Percentiles rank a stretch among this genome's conserved stretches.
phyloP scores from a whole-genome alignment of 2,888 invertebrate species.

The Synanthedon myopaeformis region DNA sequence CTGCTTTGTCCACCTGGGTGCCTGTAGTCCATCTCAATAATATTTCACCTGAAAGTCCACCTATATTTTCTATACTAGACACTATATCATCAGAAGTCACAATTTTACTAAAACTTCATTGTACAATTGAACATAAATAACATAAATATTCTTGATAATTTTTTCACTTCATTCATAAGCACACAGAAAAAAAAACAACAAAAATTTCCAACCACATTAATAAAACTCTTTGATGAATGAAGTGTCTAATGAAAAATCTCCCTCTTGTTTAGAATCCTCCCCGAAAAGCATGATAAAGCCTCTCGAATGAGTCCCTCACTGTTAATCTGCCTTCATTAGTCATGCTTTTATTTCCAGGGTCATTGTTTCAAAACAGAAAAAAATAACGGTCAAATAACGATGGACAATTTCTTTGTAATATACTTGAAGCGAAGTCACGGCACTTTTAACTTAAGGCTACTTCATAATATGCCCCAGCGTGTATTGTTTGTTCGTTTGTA shows the following conservation, averaged over 20 bases:
- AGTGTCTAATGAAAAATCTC: constrained; percentile 22
- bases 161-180: neutral
- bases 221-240: constrained; percentile 24
- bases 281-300: constrained; percentile 33
- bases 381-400: constrained; percentile 2
- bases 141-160: too few relatives aligned
- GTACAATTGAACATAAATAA: too few relatives aligned
- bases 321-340: constrained; percentile 40
- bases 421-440: neutral
- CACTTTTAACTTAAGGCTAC: too few relatives aligned
- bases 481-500: too few relatives aligned
- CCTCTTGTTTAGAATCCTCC: constrained; percentile 23
- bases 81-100: too few relatives aligned
- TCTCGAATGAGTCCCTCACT: constrained; percentile 22
- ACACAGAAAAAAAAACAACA: neutral
- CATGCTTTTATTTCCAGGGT: constrained; percentile 28
- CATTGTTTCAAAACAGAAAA: constrained; percentile 17
- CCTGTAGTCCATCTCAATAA: too few relatives aligned
- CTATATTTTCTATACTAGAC: too few relatives aligned
- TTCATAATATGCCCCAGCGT: too few relatives aligned
- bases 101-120: too few relatives aligned
- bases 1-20: too few relatives aligned
- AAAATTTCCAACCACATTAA: constrained; percentile 2
- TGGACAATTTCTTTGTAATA: neutral
- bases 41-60: too few relatives aligned